These are phyloP conservation scores for Acrocera orbiculus DNA, from an alignment of 2,888 invertebrate genomes.

Conservation along the genomic window DNA sequence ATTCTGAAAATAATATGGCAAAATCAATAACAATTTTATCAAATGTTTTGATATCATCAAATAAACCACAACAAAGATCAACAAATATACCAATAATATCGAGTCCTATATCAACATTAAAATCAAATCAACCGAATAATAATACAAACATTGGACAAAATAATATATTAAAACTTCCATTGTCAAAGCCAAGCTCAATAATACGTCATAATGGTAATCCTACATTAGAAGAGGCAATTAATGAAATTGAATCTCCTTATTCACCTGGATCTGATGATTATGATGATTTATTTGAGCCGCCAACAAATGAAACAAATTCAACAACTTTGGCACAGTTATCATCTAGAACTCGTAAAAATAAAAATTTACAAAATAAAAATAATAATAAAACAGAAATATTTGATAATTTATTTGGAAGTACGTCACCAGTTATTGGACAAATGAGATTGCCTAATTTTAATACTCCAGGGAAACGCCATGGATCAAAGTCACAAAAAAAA, in stretches of 20 bases:
- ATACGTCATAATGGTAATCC: constrained; percentile 15
- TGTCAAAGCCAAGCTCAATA: constrained; percentile 16
- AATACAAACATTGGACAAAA: constrained; percentile 3
- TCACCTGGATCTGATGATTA: constrained; percentile 79
- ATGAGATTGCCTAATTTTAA: constrained; percentile 14
- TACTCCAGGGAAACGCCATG: constrained; percentile 12
- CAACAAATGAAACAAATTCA: constrained; percentile 19
- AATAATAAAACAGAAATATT: constrained; percentile 33
- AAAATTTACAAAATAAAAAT: constrained; percentile 14
- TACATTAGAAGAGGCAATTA: constrained; percentile 30
- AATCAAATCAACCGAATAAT: constrained; percentile 8
- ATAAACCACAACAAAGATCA: constrained; percentile 16
- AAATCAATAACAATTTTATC: constrained; percentile 24
- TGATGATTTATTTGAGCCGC: constrained; percentile 73
- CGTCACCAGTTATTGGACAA: constrained; percentile 29
- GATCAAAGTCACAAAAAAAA: constrained; percentile 19
- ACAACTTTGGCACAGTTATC: constrained; percentile 7
- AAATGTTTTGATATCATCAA: constrained; percentile 19
- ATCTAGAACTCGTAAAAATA: constrained; percentile 6
- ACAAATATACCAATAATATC: constrained; percentile 25
- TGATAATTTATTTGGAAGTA: constrained; percentile 45
- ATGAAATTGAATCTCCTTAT: constrained; percentile 69
- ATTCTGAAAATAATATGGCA: constrained; percentile 11
- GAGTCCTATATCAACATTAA: constrained; percentile 21
- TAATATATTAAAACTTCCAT: constrained; percentile 14